Evolutionary conservation across 2,888 invertebrate genomes (phyloP), one percentile per base, ranked within the genome.

Genomic region (Lasioglossum zephyrum): DNA sequence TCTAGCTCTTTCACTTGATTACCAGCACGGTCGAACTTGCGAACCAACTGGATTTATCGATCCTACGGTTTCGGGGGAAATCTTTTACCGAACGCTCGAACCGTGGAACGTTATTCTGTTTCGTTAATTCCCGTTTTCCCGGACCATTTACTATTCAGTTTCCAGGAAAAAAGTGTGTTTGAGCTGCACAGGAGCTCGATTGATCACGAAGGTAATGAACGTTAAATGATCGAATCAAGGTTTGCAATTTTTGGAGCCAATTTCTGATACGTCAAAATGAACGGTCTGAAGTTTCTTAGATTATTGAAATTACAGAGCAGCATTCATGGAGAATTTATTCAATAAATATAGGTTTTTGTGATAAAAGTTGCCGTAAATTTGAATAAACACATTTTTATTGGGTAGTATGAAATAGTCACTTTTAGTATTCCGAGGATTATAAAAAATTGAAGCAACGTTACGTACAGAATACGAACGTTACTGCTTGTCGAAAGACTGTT

Each of bases 21-120:
- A 47, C 41, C 53, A 31, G 39, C 69, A 47, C 36, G 57, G 9
- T 79, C n/a, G 74, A 49, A 49, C 73, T 36, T 73, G 22, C 39
- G 79, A 44, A 49, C n/a, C 16, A 47, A 36, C 36, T 39, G 22
- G 60, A 83, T 75, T 83, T 81, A 81, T 66, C 57, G 63, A 44
- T 79, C 66, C 44, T 26, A 26, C 44, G 44, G 44, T n/a, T 66
- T 41, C 39, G 41, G 41, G n/a, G n/a, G 39, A 41, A 70, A 70
- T 41, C 70, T 70, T 70, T 41, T 57, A n/a, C 57, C 57, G 57
- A 11, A 57, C 57, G 57, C 70, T 18, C 8, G n/a, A n/a, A n/a
- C 41, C 41, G 11, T 13, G n/a, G n/a, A n/a, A 13, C 41, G n/a
- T n/a, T 41, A 41, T 70, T 41, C 41, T 70, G 41, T 41, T 70